Evolutionary conservation across 2,888 invertebrate genomes (phyloP).

Genomic region (Pomacea canaliculata): DNA sequence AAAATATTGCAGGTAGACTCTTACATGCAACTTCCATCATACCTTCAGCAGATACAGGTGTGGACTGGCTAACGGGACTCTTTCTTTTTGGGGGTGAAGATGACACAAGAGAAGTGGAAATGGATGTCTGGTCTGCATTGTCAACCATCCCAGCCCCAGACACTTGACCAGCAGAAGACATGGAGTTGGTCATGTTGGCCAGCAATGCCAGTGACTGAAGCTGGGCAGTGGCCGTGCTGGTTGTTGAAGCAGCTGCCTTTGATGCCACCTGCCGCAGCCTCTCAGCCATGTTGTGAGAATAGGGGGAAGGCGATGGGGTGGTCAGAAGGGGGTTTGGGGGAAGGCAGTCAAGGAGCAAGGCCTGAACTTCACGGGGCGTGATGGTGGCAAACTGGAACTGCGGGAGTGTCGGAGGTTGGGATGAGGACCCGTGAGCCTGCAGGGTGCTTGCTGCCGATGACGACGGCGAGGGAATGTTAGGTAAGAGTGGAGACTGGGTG

Average conservation of each 20-base stretch:
- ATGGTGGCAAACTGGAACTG: constrained; percentile 25
- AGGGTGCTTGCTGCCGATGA: too few relatives aligned
- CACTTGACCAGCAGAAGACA: neutral
- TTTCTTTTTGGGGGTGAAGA: neutral
- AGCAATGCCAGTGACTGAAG: constrained; percentile 2
- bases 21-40: neutral
- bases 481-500: neutral
- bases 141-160: neutral
- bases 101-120: neutral
- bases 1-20: too few relatives aligned
- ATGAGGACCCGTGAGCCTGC: too few relatives aligned
- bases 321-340: constrained; percentile 22
- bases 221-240: neutral
- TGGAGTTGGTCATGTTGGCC: neutral
- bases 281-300: constrained; percentile 14
- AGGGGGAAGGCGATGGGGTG: constrained; percentile 18
- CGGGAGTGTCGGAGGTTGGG: neutral
- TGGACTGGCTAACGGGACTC: neutral
- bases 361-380: constrained; percentile 6
- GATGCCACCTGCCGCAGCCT: constrained; percentile 5
- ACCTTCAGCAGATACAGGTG: constrained; percentile 25
- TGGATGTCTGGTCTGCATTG: neutral
- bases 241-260: neutral
- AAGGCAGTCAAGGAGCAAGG: constrained; percentile 13
- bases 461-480: neutral